These are phyloP conservation scores for Myiopsitta monachus DNA, from an alignment of 2,113 vertebrate species.

Conservation along the genomic window DNA sequence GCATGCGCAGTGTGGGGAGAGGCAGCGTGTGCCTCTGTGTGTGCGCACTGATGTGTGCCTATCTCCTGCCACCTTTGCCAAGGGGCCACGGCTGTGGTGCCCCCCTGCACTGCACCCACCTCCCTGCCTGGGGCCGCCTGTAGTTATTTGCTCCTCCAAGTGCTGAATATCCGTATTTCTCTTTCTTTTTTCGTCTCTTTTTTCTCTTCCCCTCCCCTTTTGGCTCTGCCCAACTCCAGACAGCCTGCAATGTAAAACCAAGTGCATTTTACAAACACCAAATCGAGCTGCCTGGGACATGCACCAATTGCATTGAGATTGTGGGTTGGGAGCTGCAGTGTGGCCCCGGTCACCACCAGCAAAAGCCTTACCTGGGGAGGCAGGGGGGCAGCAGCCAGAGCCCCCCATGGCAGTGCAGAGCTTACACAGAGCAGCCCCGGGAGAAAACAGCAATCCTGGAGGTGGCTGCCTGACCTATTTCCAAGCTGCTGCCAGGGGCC, in stretches of 20 bases:
- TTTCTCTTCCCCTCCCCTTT: background rate
- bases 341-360: background rate
- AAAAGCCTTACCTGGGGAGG: conserved; percentile 17
- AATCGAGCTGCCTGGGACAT: conserved; percentile 21
- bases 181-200: background rate
- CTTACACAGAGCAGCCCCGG: background rate
- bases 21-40: background rate
- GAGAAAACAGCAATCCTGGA: background rate
- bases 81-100: background rate
- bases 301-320: conserved; percentile 49
- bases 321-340: background rate
- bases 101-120: background rate
- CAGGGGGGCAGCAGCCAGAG: background rate
- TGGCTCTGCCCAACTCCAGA: conserved; percentile 25
- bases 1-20: background rate
- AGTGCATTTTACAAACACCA: conserved; percentile 56
- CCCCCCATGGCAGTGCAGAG: background rate
- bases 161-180: conserved; percentile 40
- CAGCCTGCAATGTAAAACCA: conserved; percentile 67
- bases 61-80: background rate
- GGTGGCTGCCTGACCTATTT: conserved; percentile 17
- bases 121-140: background rate
- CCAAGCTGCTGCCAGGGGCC: background rate
- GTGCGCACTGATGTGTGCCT: background rate
- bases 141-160: conserved; percentile 18